Percentiles rank a stretch among this genome's conserved stretches.
Evolutionary conservation across 2,888 invertebrate genomes (phyloP).

Genomic region (Campopleginae sp.): DNA sequence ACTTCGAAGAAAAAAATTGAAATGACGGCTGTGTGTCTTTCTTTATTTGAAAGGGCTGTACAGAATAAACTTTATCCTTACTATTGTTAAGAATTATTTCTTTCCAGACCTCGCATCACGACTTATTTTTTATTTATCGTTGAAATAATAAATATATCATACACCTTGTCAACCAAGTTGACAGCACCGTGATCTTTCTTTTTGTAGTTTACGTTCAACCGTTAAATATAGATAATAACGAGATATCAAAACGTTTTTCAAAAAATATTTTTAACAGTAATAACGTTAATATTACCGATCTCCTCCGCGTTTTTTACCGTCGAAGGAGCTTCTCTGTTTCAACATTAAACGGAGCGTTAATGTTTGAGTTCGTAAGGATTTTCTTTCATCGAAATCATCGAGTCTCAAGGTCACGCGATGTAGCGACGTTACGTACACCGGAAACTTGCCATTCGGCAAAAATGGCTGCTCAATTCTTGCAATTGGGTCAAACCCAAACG

Average conservation of each 20-base stretch:
- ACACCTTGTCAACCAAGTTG: not conserved
- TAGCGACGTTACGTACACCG: conserved; percentile 52
- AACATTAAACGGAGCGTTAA: conserved; percentile 21
- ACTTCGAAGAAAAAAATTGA: conserved; percentile 42
- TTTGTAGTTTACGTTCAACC: not conserved
- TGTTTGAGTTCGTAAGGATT: not conserved
- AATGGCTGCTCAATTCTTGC: conserved; percentile 78
- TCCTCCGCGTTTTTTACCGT: not conserved
- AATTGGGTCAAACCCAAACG: conserved; percentile 77
- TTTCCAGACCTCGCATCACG: not conserved
- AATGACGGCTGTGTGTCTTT: conserved; percentile 58
- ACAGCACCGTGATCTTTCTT: not conserved
- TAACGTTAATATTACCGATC: not conserved
- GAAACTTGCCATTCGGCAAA: conserved; percentile 75
- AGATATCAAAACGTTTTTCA: conserved; percentile 6
- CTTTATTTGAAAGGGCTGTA: conserved; percentile 59
- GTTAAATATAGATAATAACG: not conserved
- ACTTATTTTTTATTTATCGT: not conserved
- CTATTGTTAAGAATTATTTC: conserved; percentile 34
- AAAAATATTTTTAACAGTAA: conserved; percentile 3
- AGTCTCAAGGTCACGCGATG: not conserved
- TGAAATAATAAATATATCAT: not conserved
- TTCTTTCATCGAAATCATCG: not conserved
- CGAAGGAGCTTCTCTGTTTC: not conserved
- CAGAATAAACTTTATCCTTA: conserved; percentile 59